Evolutionary conservation across 2,113 vertebrate genomes (phyloP).

Genomic region (Saimiri boliviensis): DNA sequence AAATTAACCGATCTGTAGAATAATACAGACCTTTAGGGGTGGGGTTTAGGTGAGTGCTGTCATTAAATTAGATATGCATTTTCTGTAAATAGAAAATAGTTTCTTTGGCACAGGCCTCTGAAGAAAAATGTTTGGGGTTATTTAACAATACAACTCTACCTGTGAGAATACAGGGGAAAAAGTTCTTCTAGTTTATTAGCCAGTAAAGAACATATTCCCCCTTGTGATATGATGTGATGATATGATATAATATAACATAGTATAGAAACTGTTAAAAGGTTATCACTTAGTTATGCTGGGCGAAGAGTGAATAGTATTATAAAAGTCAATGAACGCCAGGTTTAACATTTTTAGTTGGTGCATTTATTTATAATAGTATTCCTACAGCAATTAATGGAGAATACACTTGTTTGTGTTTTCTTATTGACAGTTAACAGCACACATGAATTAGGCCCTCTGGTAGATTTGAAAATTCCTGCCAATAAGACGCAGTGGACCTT

Average conservation of each 20-base stretch:
- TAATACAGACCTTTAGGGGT: not conserved
- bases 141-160: not conserved
- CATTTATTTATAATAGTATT: not conserved
- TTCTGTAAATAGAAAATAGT: not conserved
- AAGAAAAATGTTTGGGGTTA: not conserved
- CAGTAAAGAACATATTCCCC: not conserved
- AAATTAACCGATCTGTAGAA: not conserved
- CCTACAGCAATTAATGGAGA: not conserved
- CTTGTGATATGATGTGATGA: not conserved
- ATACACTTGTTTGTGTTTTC: constrained; percentile 28
- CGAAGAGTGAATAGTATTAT: not conserved
- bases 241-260: not conserved
- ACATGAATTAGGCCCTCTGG: constrained; percentile 92
- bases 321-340: not conserved
- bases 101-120: not conserved
- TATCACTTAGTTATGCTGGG: not conserved
- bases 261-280: not conserved
- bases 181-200: not conserved
- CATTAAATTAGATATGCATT: not conserved
- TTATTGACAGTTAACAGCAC: constrained; percentile 93
- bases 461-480: constrained; percentile 92
- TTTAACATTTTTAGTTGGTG: not conserved
- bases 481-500: constrained; percentile 95
- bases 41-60: not conserved
- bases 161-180: not conserved